Evolutionary conservation across 2,888 invertebrate species (phyloP), one percentile per base, ranked within the genome.

Genomic region (Ectemnius continuus): DNA sequence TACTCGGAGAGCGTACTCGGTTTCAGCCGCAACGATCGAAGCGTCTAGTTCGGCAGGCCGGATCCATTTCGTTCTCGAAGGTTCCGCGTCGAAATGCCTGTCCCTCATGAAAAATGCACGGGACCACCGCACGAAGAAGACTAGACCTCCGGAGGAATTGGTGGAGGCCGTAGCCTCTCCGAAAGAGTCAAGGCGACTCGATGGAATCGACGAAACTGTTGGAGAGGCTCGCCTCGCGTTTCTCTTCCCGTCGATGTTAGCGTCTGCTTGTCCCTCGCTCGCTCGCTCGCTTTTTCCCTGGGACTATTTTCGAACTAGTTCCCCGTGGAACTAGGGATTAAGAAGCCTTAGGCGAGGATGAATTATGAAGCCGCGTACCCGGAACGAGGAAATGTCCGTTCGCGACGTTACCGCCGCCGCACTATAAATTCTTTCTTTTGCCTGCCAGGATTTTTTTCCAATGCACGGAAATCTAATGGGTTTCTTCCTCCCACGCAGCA

Each of bases 331-430:
- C 61, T 69, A 57, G 18, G 75, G 75, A 83, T 82, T 83, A 83
- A 77, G 81, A 79, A 82, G 83, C 79, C 79, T 77, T 79, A 76
- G 75, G 65, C 73, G 68, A 61, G 81, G 77, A 81, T 83, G 79
- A 83, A 83, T 83, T 83, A 83, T 73, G 74, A 81, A 81, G 73
- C 75, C 74, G 69, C 60, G 60, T 58, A 60, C 57, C 66, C 73
- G 66, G 77, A 80, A 77, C 77, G 76, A 76, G 73, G 81, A 76
- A 78, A 81, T 65, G 80, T 73, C 57, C 70, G 73, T 67, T 56
- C 59, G 36, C 52, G 63, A 60, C 71, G 75, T 79, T 20, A 36
- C 20, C 36, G 36, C 56, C 36, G 36, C 8, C 36, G 36, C 36
- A 36, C 45, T 45, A 23, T n/a, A 48, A 63, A 47, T 45, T 63